Evolutionary conservation across 2,888 invertebrate species (phyloP).

Genomic region (Molanna angustata): DNA sequence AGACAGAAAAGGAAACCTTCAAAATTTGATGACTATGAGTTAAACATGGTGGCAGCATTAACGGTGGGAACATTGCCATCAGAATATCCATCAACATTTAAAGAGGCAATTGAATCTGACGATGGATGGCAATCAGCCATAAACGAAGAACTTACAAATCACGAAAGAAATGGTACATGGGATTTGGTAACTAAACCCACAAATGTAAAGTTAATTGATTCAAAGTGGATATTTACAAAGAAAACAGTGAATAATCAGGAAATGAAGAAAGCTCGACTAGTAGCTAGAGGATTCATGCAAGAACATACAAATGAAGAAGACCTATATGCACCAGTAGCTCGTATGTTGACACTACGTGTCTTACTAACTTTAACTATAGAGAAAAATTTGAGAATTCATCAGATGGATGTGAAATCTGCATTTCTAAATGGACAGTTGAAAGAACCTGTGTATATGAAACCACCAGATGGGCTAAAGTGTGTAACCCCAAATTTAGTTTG

Average conservation of each 20-base stretch:
- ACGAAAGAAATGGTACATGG: background rate
- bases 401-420: background rate
- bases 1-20: no score
- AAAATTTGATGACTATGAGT: conserved; percentile 1
- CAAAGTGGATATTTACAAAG: background rate
- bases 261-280: conserved; percentile 1
- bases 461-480: background rate
- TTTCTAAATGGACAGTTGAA: background rate
- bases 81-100: no score
- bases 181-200: background rate
- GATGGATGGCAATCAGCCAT: background rate
- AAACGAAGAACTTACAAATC: background rate
- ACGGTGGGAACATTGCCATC: no score
- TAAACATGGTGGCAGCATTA: no score
- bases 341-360: background rate
- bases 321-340: background rate
- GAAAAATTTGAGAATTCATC: background rate
- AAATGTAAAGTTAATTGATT: background rate
- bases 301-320: background rate
- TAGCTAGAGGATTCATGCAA: conserved; percentile 1
- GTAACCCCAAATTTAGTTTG: no score
- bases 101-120: background rate
- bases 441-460: background rate
- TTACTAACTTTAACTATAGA: background rate
- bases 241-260: background rate